These are phyloP conservation scores for Branchinecta lindahli DNA, from an alignment of 1,140 invertebrate genomes.

Conservation along the genomic window DNA sequence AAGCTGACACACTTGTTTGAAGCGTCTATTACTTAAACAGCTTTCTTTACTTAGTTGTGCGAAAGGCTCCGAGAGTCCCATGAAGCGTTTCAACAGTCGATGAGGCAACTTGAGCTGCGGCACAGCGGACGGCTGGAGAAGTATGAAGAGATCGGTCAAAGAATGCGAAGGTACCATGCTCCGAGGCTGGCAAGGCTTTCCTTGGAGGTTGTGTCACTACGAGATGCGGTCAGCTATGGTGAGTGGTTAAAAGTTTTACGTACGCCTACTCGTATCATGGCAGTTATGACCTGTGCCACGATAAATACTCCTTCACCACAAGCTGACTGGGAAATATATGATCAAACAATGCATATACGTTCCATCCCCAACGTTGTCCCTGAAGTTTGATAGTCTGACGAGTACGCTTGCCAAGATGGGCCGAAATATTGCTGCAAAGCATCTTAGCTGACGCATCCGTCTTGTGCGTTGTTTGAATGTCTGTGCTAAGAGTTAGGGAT, in stretches of 20 bases:
- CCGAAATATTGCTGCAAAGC: too few species aligned
- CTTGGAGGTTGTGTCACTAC: conserved; percentile 66
- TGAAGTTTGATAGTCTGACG: too few species aligned
- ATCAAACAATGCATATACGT: too few species aligned
- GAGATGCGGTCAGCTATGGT: conserved; percentile 54
- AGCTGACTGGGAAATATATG: too few species aligned
- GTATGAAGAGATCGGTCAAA: conserved; percentile 61
- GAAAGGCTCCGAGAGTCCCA: conserved; percentile 50
- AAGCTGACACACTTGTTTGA: too few species aligned
- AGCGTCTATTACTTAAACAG: too few species aligned
- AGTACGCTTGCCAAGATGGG: too few species aligned
- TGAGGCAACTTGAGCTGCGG: conserved; percentile 49
- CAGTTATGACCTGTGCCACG: neutral
- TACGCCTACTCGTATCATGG: neutral
- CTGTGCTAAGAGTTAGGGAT: too few species aligned
- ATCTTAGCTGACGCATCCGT: too few species aligned
- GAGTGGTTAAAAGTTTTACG: conserved; percentile 10
- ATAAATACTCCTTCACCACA: too few species aligned
- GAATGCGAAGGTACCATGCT: conserved; percentile 60
- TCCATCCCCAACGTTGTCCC: too few species aligned
- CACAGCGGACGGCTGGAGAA: conserved; percentile 55
- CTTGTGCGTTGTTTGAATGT: too few species aligned
- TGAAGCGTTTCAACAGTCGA: conserved; percentile 47
- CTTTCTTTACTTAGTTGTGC: conserved; percentile 33
- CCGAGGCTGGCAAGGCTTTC: conserved; percentile 65